Conservation (phyloP, 92 coral and sea anemone species). For the Anthopleura xanthogrammica region DNA sequence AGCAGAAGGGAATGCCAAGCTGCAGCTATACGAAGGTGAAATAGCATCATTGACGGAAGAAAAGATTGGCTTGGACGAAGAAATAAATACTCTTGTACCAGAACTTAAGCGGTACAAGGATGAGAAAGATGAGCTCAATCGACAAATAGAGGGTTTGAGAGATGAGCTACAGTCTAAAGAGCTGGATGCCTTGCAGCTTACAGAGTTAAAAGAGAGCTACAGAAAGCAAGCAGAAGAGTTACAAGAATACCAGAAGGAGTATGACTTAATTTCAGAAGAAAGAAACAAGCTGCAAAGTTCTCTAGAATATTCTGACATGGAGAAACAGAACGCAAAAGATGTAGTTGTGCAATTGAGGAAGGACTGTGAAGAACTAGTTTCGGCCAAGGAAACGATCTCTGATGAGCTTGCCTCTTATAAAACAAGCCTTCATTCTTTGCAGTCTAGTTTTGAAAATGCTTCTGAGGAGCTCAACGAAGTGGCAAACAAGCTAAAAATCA, state of each 20-base stretch:
- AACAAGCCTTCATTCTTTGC: slow-evolving; percentile 19
- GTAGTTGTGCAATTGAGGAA: slow-evolving; percentile 30
- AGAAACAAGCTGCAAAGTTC: slow-evolving; percentile 13
- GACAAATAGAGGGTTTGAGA: slow-evolving; percentile 8
- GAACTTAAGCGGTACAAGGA: slow-evolving; percentile 12
- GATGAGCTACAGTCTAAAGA: slow-evolving; percentile 29
- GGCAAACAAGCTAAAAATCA: neutral
- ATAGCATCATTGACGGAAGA: neutral
- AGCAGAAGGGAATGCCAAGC: neutral
- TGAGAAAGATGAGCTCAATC: neutral
- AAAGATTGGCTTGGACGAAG: neutral
- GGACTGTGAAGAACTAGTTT: slow-evolving; percentile 39
- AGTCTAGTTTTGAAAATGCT: neutral
- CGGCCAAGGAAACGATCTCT: slow-evolving; percentile 34
- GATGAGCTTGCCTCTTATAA: slow-evolving; percentile 37
- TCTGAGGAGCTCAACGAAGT: slow-evolving; percentile 5
- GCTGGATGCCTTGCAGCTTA: slow-evolving; percentile 38
- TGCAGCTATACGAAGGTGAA: neutral
- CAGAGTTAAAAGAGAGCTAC: slow-evolving; percentile 37
- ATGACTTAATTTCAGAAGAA: slow-evolving; percentile 8
- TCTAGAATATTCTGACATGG: slow-evolving; percentile 19
- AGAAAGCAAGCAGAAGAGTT: slow-evolving; percentile 41
- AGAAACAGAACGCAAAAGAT: slow-evolving; percentile 14
- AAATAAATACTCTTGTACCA: neutral
- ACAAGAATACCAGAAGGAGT: slow-evolving; percentile 5